Evolutionary conservation across 2,113 vertebrate genomes (phyloP), one percentile per base, ranked within the genome.

Genomic region (Halichoerus grypus): DNA sequence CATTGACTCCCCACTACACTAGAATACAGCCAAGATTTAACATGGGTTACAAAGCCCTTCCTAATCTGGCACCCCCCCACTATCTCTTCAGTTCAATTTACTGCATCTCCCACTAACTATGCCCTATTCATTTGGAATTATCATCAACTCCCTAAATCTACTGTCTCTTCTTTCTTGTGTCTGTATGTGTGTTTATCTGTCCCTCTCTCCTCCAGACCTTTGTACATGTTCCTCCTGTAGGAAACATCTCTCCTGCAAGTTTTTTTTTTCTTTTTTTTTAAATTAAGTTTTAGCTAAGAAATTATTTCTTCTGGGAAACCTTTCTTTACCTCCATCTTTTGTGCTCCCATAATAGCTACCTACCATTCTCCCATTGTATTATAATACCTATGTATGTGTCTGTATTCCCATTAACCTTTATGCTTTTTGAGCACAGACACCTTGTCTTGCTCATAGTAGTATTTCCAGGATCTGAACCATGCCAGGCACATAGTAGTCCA

Each of bases 1-100:
- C 57, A 83, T 24, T 74, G 83, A 92, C 69, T 96, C n/a, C 39
- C 28, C n/a, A 91, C 7, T 81, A 95, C 26, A 59, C 10, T 91
- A 69, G 31, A 96, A 90, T 82, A 86, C 71, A 81, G 51, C n/a
- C 72, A 92, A 83, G 55, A 84, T 67, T 91, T 65, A 94, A 89
- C 16, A 63, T 42, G 49, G 18, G 15, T 94, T 94, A 57, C 3
- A 85, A 51, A 51, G 71, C 42, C 57, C 49, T 65, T 83, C 28
- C 65, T 51, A 79, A 94, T 49, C 53, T 96, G 46, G 79, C 33
- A 85, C 33, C 63, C 18, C 72, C 65, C 26, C 49, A 53, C 76
- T 74, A 55, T 4, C 55, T 85, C 72, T 74, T 91, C 16, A 88
- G 49, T 9, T 74, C 19, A 36, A 67, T 59, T 80, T 76, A 91